Evolutionary conservation across 2,888 invertebrate genomes (phyloP).

Genomic region (Monochamus alternatus): DNA sequence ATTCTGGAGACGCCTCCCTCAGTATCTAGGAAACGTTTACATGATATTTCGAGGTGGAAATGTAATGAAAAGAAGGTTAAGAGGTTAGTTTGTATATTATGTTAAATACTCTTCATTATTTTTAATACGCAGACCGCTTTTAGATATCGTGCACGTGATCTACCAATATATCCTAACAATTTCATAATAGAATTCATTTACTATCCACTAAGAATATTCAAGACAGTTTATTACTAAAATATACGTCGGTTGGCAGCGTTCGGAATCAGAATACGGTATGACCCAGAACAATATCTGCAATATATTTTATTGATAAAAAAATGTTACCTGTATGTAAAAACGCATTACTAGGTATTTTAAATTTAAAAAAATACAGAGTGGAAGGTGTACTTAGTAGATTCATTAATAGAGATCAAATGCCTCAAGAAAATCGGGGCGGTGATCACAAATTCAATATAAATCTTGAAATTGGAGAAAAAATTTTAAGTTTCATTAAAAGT

Average conservation of each 20-base stretch:
- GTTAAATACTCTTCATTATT: not conserved
- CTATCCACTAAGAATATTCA: not conserved
- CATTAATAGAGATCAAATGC: not conserved
- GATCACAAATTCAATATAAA: conserved; percentile 2
- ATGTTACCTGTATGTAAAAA: conserved; percentile 4
- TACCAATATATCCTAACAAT: not conserved
- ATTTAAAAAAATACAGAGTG: conserved; percentile 9
- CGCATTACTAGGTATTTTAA: not conserved
- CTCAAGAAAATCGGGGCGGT: not conserved
- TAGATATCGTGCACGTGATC: not conserved
- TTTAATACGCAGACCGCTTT: not conserved
- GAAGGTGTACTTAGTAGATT: conserved; percentile 4
- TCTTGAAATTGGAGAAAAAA: not conserved
- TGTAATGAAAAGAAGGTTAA: not conserved
- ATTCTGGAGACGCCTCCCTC: too few species aligned
- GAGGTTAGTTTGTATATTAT: not conserved
- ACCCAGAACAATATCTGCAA: conserved; percentile 9
- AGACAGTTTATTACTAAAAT: conserved; percentile 10
- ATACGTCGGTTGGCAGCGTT: not conserved
- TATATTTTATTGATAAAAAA: not conserved
- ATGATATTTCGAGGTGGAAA: too few species aligned
- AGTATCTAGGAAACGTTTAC: too few species aligned
- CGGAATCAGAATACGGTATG: not conserved
- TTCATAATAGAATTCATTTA: conserved; percentile 8
- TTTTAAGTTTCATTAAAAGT: conserved; percentile 5